phyloP scores from a whole-genome alignment of 2,888 invertebrate species.

The Trichopria drosophilae region DNA sequence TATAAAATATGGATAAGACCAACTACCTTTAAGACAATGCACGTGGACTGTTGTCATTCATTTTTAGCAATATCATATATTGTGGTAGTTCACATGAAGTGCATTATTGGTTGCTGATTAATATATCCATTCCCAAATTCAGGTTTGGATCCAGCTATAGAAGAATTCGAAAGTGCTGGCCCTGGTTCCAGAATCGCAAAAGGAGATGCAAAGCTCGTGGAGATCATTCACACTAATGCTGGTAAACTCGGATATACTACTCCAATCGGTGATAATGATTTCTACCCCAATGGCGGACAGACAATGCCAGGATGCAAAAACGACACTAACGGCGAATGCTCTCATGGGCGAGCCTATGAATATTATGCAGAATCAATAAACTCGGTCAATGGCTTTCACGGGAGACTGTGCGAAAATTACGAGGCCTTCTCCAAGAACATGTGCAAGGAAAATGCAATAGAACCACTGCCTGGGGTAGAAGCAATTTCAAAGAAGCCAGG shows the following conservation, averaged over 20 bases:
- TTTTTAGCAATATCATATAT: too few relatives aligned
- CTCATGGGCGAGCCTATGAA: slow-evolving; percentile 36
- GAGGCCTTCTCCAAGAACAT: too few relatives aligned
- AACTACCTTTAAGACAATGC: too few relatives aligned
- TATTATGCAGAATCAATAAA: slow-evolving; percentile 36
- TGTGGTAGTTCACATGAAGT: too few relatives aligned
- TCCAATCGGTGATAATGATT: slow-evolving; percentile 35
- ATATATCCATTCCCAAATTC: background rate
- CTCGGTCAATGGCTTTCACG: slow-evolving; percentile 29
- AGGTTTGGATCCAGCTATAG: slow-evolving; percentile 40
- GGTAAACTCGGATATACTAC: slow-evolving; percentile 28
- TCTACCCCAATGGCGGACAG: slow-evolving; percentile 35
- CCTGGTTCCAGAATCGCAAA: slow-evolving; percentile 27
- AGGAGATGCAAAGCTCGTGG: slow-evolving; percentile 32
- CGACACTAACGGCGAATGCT: slow-evolving; percentile 23
- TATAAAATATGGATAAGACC: too few relatives aligned
- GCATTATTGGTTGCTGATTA: too few relatives aligned
- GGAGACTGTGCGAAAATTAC: slow-evolving; percentile 29
- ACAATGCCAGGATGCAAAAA: slow-evolving; percentile 34
- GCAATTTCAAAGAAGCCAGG: too few relatives aligned
- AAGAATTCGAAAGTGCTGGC: slow-evolving; percentile 28
- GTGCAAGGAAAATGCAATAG: too few relatives aligned
- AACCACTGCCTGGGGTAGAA: too few relatives aligned
- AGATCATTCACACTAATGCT: slow-evolving; percentile 39
- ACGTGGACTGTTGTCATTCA: too few relatives aligned